phyloP scores from a whole-genome alignment of 2,113 vertebrate species.

The Dendropsophus ebraccatus region DNA sequence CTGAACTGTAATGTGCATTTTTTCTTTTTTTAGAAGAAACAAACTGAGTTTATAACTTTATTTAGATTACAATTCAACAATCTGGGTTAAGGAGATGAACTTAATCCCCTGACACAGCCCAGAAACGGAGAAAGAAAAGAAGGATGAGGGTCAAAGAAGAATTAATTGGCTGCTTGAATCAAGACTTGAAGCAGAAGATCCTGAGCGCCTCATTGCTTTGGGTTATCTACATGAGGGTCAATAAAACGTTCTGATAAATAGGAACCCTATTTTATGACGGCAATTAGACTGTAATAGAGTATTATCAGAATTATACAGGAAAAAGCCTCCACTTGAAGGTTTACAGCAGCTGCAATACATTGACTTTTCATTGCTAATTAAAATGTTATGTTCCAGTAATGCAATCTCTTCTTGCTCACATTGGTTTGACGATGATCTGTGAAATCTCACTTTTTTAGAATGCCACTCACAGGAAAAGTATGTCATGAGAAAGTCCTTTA shows the following conservation, averaged over 20 bases:
- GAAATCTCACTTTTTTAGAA: conserved; percentile 8
- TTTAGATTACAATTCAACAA: conserved; percentile 37
- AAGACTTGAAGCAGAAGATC: conserved; percentile 6
- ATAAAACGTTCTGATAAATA: conserved; percentile 19
- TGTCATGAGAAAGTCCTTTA: conserved; percentile 9
- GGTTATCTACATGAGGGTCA: conserved; percentile 11
- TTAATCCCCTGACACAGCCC: conserved; percentile 32
- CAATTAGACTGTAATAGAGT: conserved; percentile 18
- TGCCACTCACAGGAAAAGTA: conserved; percentile 24
- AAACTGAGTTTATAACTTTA: conserved; percentile 50
- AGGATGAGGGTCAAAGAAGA: conserved; percentile 8
- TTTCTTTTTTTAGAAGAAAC: conserved; percentile 41
- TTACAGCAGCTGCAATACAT: conserved; percentile 41
- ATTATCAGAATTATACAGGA: conserved; percentile 21
- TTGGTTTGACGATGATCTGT: conserved; percentile 27
- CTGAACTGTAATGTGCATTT: conserved; percentile 33
- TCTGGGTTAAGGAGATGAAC: conserved; percentile 6
- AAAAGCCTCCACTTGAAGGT: not conserved
- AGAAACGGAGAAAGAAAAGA: not conserved
- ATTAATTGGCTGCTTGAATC: conserved; percentile 26
- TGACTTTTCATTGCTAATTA: conserved; percentile 44
- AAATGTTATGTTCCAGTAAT: conserved; percentile 42
- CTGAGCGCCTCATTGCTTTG: not conserved
- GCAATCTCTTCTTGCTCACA: conserved; percentile 21
- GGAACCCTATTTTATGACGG: not conserved